phyloP scores from a whole-genome alignment of 2,888 invertebrate species.

The Euphydryas editha region DNA sequence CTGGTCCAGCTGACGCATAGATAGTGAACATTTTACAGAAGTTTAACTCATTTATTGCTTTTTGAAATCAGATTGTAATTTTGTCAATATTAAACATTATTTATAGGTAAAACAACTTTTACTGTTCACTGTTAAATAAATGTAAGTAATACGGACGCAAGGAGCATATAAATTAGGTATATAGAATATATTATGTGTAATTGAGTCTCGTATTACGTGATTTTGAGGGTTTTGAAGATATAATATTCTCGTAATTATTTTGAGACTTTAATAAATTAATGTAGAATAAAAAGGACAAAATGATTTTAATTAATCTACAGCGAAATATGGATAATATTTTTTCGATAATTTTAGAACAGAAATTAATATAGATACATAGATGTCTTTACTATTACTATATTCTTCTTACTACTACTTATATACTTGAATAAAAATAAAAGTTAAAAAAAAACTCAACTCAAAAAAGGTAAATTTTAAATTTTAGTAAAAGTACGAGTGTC shows the following conservation, averaged over 20 bases:
- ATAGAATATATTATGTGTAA: not conserved
- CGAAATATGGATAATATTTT: too few relatives aligned
- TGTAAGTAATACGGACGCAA: not conserved
- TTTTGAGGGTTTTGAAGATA: not conserved
- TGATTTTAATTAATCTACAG: not conserved
- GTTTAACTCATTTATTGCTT: conserved; percentile 1
- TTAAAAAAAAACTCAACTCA: too few relatives aligned
- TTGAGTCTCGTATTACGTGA: not conserved
- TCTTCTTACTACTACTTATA: too few relatives aligned
- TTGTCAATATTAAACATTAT: not conserved
- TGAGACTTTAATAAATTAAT: not conserved
- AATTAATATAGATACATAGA: too few relatives aligned
- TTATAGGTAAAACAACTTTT: not conserved
- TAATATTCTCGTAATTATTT: too few relatives aligned
- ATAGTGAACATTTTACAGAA: conserved; percentile 26
- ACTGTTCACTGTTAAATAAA: not conserved
- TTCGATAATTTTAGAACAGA: too few relatives aligned
- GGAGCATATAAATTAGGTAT: not conserved
- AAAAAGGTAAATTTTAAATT: too few relatives aligned
- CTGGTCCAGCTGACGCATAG: conserved; percentile 19
- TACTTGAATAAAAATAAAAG: too few relatives aligned
- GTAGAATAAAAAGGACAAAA: not conserved
- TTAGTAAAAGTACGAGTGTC: too few relatives aligned
- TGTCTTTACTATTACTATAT: too few relatives aligned
- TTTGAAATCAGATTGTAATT: not conserved